Percentiles rank a stretch among this genome's conserved stretches.
phyloP scores from a whole-genome alignment of 2,888 invertebrate genomes.

The Macrosoma leucophasiata region DNA sequence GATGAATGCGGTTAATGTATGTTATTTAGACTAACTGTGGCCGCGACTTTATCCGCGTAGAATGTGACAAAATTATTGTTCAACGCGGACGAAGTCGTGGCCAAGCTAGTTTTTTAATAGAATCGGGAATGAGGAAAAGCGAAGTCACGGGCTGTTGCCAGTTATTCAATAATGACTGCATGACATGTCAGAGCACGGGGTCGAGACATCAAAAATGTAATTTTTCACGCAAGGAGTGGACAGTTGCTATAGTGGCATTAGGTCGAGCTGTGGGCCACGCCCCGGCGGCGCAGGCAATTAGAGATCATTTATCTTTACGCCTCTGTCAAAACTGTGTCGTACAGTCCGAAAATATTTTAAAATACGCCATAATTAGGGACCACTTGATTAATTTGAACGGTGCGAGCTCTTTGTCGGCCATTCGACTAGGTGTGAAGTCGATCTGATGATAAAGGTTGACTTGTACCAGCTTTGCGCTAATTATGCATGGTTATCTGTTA shows the following conservation, averaged over 20 bases:
- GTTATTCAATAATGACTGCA: no score
- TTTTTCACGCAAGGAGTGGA: no score
- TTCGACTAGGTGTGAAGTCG: slow-evolving; percentile 64
- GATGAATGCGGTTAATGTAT: no score
- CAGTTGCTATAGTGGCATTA: slow-evolving; percentile 37
- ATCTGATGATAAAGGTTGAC: slow-evolving; percentile 71
- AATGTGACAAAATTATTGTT: no score
- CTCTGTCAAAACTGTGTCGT: slow-evolving; percentile 71
- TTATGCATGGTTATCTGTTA: slow-evolving; percentile 67
- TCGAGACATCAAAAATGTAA: no score
- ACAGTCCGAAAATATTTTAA: slow-evolving; percentile 58
- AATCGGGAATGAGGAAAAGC: no score
- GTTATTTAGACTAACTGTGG: no score
- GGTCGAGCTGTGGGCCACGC: slow-evolving; percentile 37
- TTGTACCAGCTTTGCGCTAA: slow-evolving; percentile 58
- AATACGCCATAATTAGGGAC: slow-evolving; percentile 57
- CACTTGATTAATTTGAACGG: slow-evolving; percentile 55
- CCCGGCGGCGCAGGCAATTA: slow-evolving; percentile 49
- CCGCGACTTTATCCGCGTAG: no score
- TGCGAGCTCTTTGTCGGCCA: slow-evolving; percentile 47
- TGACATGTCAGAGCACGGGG: no score
- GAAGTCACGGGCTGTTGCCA: no score
- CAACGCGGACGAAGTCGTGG: no score
- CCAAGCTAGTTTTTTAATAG: no score
- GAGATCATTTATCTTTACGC: slow-evolving; percentile 63